Evolutionary conservation across 2,888 invertebrate species (phyloP), one percentile per base, ranked within the genome.

Genomic region (Perdita meconis): DNA sequence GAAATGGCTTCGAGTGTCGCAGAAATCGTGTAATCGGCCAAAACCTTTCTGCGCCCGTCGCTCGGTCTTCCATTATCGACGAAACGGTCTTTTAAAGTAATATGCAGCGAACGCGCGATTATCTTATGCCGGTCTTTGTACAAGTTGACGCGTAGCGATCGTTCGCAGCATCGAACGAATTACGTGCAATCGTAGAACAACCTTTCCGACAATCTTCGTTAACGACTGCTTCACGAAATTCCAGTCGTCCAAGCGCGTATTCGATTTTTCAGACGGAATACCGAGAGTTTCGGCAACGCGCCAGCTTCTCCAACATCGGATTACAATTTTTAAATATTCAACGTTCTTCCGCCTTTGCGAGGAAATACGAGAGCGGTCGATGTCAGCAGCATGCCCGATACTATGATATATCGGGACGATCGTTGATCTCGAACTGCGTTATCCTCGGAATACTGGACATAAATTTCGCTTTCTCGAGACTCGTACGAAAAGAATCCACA

Each of bases 311-410:
- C 44, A n/a, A 36, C 26, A 47, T 64, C 26, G 51, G 59, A 76
- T 78, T 78, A 78, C 77, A 75, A 75, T 78, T 76, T 78, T 78
- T 76, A 78, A 78, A 76, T 78, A 78, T 78, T 76, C 78, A 70
- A 70, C 65, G 70, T 55, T n/a, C 42, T 53, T 60, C 30, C 63
- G 44, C 64, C 55, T 16, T 36, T 6, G 63, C 34, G 57, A 44
- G 47, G 22, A 74, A 47, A 77, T 55, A 67, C 56, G 75, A 19
- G 68, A 16, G 16, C 55, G 40, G 47, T 53, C 74, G 59, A 36
- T 40, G 77, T 64, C 75, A 64, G 59, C 36, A 13, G 10, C 74
- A 77, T 51, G 30, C 44, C 53, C 76, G 74, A 59, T 68, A 55
- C 38, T 12, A 26, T 22, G 61, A 68, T 64, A 44, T 64, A 74